Base-by-base conservation (phyloP, 1,140 invertebrate genomes). In the Asbolus verrucosus region DNA sequence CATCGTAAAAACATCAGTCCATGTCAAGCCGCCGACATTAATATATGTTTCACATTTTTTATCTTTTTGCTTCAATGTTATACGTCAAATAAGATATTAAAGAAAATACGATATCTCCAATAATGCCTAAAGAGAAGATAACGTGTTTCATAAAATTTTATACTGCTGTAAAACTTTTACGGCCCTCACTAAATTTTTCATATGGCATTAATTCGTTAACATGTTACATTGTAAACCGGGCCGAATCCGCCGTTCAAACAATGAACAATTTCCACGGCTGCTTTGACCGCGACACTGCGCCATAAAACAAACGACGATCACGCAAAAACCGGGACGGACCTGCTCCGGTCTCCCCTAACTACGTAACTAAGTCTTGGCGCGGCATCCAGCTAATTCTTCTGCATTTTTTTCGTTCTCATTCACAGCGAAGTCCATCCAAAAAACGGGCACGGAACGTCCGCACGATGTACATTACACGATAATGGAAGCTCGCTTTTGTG, bases 111-210 rank as follows among this genome's bases (percentile, higher is more conserved):
- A 30, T 54, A 39, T 27, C 61, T 39, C 33, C 61, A 41, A 63
- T 63, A 27, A 63, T 63, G 33, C 14, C 41, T 63, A 41, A 63
- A 63, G 61, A 39, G 33, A 41, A 63, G 61, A 39, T 63, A 41
- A 63, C 61, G 39, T 62, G 60, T 62, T 62, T 39, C 60, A 62
- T 63, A 63, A 63, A 63, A 63, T 63, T 63, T 63, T 63, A 63
- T 63, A 62, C 30, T 36, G 61, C 39, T 63, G 33, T 63, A 63
- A 63, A 63, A 27, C n/a, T 39, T 63, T 63, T 63, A 63, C 11
- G 16, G 24, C 61, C 11, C 21, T 63, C 41, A 33, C 61, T 39
- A 63, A 21, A 39, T 62, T 62, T 36, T 62, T 62, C 46, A 54
- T 54, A 54, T 54, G 46, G 46, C 46, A 54, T 54, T 54, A 54